Conservation (phyloP, 1,140 invertebrate species). For the Drosophila pallidifrons region DNA sequence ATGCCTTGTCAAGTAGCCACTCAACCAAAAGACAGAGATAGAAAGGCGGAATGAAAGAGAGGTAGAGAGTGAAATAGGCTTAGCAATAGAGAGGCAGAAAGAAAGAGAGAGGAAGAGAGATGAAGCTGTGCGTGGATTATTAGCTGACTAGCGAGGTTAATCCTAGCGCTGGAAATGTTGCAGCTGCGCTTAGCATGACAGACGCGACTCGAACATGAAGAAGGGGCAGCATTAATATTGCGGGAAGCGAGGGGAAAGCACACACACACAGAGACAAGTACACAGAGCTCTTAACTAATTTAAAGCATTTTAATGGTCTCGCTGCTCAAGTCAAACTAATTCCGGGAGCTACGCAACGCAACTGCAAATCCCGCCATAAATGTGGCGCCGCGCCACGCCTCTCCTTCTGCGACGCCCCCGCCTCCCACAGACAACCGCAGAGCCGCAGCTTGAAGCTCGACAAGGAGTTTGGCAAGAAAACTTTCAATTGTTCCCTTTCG, state of each 20-base stretch:
- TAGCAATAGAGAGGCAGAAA: not conserved
- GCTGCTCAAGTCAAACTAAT: constrained; percentile 55
- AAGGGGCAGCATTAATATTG: not conserved
- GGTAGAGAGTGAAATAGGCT: not conserved
- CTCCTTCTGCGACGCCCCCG: not conserved
- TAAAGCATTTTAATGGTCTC: constrained; percentile 76
- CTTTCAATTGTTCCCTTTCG: constrained; percentile 73
- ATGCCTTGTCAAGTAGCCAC: constrained; percentile 7
- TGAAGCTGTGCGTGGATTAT: not conserved
- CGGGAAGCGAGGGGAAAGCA: not conserved
- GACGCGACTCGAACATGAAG: no score
- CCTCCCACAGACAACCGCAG: constrained; percentile 34
- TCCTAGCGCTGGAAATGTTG: not conserved
- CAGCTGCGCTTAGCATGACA: constrained; percentile 1
- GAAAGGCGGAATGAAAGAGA: not conserved
- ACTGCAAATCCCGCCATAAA: constrained; percentile 74
- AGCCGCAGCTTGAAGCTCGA: constrained; percentile 26
- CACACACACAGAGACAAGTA: no score
- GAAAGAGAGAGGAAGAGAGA: not conserved
- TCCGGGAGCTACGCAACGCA: constrained; percentile 40
- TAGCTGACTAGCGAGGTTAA: constrained; percentile 6
- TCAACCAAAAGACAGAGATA: not conserved
- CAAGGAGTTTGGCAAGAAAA: constrained; percentile 46
- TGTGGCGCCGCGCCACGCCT: constrained; percentile 37
- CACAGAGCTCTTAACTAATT: constrained; percentile 52